A percentile compares a stretch with the other conserved stretches of the same genome.
phyloP scores from a whole-genome alignment of 2,113 vertebrate species.

The Setophaga coronata region DNA sequence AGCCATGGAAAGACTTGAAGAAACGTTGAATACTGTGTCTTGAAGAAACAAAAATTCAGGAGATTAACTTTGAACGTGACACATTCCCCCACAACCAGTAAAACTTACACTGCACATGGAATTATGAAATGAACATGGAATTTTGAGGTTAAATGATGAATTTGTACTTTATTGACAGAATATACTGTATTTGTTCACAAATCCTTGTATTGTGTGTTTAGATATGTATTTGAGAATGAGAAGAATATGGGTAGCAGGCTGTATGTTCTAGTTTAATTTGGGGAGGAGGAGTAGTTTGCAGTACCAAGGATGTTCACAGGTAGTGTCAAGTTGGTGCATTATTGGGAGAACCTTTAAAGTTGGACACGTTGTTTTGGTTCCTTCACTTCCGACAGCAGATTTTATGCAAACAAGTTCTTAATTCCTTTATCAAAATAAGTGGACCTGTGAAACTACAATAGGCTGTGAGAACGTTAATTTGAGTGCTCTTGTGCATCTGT shows the following conservation, averaged over 20 bases:
- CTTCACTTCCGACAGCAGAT: background rate
- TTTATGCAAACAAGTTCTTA: background rate
- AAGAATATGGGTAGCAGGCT: background rate
- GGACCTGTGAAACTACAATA: background rate
- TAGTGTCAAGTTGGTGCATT: background rate
- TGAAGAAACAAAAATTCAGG: conserved; percentile 66
- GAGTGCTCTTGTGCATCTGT: background rate
- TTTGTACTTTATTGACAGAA: conserved; percentile 11
- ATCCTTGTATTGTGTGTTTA: conserved; percentile 27
- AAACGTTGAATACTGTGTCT: conserved; percentile 62
- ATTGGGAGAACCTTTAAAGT: background rate
- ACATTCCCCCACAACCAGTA: conserved; percentile 41
- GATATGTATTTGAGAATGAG: background rate
- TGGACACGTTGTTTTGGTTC: background rate
- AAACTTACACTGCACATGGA: conserved; percentile 49
- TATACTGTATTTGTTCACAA: conserved; percentile 23
- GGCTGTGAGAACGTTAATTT: background rate
- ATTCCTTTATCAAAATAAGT: background rate
- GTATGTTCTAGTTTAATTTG: background rate
- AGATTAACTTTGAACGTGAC: conserved; percentile 62
- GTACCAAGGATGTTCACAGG: background rate
- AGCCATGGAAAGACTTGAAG: conserved; percentile 67
- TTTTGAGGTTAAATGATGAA: conserved; percentile 50
- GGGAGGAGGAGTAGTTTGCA: background rate
- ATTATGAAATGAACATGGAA: conserved; percentile 44